A percentile compares a stretch with the other conserved stretches of the same genome.
Conservation (phyloP, 2,888 invertebrate genomes). For the Apodemia mormo region DNA sequence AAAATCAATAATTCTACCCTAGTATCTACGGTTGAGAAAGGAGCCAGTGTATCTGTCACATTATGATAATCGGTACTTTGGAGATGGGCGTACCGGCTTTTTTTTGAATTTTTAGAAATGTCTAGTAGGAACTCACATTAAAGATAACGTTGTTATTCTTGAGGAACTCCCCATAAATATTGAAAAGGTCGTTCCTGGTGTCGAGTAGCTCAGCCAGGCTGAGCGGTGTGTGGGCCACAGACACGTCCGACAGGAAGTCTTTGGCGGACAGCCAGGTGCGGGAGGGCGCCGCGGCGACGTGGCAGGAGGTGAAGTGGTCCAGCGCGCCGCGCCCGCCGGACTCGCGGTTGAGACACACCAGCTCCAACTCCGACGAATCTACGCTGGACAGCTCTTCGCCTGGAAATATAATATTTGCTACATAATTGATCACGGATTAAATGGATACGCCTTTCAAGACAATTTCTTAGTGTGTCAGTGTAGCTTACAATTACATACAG, state of each 20-base stretch:
- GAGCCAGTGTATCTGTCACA: too few relatives aligned
- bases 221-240: constrained; percentile 84
- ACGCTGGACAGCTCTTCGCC: constrained; percentile 82
- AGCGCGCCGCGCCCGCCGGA: constrained; percentile 78
- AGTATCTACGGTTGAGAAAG: too few relatives aligned
- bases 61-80: too few relatives aligned
- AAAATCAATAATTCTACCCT: too few relatives aligned
- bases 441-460: too few relatives aligned
- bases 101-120: background rate
- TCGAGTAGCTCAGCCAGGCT: constrained; percentile 80
- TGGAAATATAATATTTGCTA: constrained; percentile 41
- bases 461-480: too few relatives aligned
- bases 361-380: constrained; percentile 79
- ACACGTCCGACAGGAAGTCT: constrained; percentile 78
- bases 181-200: constrained; percentile 82
- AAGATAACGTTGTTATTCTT: constrained; percentile 76
- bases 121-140: constrained; percentile 62
- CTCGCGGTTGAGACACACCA: constrained; percentile 82
- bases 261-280: constrained; percentile 75
- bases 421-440: background rate
- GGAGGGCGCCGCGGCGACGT: constrained; percentile 84
- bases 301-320: constrained; percentile 79
- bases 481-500: too few relatives aligned
- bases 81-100: too few relatives aligned
- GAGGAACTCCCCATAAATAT: constrained; percentile 83